Evolutionary conservation across 2,113 vertebrate genomes (phyloP).

Genomic region (Noctilio leporinus): DNA sequence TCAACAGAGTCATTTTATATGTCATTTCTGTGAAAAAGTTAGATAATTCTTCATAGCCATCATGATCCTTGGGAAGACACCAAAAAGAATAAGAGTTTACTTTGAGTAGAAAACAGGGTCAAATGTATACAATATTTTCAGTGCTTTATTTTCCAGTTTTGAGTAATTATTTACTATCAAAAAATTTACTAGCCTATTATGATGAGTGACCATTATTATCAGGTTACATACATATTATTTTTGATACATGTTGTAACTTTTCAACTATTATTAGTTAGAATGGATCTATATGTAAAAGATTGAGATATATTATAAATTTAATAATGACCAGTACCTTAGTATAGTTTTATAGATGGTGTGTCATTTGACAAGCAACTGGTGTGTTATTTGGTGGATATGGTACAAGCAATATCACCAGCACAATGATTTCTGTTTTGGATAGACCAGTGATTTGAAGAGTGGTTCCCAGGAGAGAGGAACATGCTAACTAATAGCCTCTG

Average conservation of each 20-base stretch:
- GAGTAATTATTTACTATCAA: background rate
- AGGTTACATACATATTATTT: background rate
- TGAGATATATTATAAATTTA: background rate
- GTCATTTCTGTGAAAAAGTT: conserved; percentile 52
- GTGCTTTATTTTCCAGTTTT: background rate
- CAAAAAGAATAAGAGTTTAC: background rate
- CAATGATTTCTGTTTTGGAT: background rate
- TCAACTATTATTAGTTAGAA: background rate
- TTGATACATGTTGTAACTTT: background rate
- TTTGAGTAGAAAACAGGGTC: background rate
- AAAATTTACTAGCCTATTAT: background rate
- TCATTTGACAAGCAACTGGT: background rate
- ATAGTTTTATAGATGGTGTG: background rate
- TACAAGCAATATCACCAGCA: background rate
- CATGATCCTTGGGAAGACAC: background rate
- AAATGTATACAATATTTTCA: background rate
- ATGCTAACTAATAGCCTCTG: background rate
- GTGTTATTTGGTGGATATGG: background rate
- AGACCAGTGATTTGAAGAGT: background rate
- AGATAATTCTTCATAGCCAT: background rate
- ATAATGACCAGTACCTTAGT: background rate
- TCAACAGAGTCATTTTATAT: conserved; percentile 47
- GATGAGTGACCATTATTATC: background rate
- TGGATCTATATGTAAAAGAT: background rate
- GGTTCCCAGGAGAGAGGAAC: background rate